phyloP scores from a whole-genome alignment of 2,888 invertebrate species.

The Andrena hattorfiana region DNA sequence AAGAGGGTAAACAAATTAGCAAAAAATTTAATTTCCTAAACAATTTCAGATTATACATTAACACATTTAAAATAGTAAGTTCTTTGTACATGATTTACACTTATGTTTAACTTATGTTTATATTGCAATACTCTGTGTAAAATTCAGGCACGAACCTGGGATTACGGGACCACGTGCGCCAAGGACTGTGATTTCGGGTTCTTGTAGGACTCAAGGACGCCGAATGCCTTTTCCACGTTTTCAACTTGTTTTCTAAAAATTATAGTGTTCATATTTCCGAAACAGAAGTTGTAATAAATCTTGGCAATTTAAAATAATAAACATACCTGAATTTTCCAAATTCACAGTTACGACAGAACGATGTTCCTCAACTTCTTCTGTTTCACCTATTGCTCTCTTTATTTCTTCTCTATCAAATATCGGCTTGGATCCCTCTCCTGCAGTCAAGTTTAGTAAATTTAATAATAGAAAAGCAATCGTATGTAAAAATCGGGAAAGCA shows the following conservation, averaged over 20 bases:
- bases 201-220: slow-evolving; percentile 35
- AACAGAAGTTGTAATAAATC: neutral
- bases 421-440: slow-evolving; percentile 76
- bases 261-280: slow-evolving; percentile 12
- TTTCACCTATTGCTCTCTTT: neutral
- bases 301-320: slow-evolving; percentile 1
- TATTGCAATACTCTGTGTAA: too few species aligned
- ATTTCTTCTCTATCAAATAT: too few species aligned
- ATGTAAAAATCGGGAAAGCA: too few species aligned
- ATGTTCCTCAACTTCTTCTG: slow-evolving; percentile 67
- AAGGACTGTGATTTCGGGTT: slow-evolving; percentile 37
- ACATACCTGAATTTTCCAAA: slow-evolving; percentile 58
- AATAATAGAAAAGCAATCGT: slow-evolving; percentile 14
- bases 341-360: slow-evolving; percentile 66
- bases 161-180: slow-evolving; percentile 16
- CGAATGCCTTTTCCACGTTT: slow-evolving; percentile 42
- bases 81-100: neutral
- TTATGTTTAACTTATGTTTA: too few species aligned
- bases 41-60: neutral
- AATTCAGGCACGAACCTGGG: slow-evolving; percentile 61
- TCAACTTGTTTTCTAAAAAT: slow-evolving; percentile 33
- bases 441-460: slow-evolving; percentile 12
- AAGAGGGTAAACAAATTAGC: slow-evolving; percentile 7
- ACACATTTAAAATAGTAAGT: neutral
- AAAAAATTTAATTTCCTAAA: neutral